phyloP scores from a whole-genome alignment of 2,113 vertebrate species.

The Mionectes macconnelli region DNA sequence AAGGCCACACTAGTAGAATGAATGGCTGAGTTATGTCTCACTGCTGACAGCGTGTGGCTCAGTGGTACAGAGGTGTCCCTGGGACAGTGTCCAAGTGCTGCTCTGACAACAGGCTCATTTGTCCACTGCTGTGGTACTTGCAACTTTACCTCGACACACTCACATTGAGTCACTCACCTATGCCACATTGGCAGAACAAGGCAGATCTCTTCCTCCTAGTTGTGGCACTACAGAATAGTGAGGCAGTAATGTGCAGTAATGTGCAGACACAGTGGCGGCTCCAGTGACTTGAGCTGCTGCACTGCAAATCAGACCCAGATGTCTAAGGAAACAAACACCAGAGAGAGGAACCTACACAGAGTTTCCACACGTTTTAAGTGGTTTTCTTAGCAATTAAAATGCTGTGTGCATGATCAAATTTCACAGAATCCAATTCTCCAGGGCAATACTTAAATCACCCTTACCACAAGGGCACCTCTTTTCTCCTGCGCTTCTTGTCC shows the following conservation, averaged over 20 bases:
- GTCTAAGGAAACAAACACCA: not conserved
- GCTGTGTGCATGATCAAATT: not conserved
- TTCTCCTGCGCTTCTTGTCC: not conserved
- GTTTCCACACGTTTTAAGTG: not conserved
- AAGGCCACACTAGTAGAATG: rapidly evolving
- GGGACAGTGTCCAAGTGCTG: not conserved
- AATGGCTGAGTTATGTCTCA: not conserved
- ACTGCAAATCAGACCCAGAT: not conserved
- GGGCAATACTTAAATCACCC: not conserved
- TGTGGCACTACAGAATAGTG: too few relatives aligned
- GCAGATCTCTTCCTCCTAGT: not conserved
- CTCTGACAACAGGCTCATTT: not conserved
- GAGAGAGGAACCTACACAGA: not conserved
- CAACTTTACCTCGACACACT: not conserved
- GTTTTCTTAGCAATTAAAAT: not conserved
- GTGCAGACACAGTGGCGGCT: rapidly evolving
- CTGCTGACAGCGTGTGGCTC: rapidly evolving
- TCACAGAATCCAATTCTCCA: not conserved
- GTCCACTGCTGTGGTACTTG: not conserved
- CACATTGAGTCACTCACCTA: not conserved
- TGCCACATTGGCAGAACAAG: rapidly evolving
- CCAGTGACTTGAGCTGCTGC: not conserved
- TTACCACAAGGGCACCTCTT: not conserved
- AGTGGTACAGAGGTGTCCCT: too few relatives aligned
- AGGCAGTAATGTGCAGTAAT: not conserved